Conservation (phyloP, 2,888 invertebrate genomes). For the Cenopis cana region DNA sequence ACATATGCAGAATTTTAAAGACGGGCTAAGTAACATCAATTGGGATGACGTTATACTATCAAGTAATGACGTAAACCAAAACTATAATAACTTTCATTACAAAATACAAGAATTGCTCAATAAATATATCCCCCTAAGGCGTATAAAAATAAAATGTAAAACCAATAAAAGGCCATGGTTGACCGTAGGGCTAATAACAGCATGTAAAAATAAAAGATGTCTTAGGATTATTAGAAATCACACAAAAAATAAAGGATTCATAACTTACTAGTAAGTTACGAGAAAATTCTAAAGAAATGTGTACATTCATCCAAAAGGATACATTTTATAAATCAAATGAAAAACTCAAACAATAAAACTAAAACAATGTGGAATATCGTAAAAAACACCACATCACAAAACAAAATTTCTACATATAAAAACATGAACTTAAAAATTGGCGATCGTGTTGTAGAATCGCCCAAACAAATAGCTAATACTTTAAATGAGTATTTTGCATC, state of each 20-base stretch:
- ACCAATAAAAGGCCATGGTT: constrained; percentile 1
- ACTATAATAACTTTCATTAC: neutral
- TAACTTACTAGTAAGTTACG: neutral
- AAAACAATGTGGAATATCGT: constrained; percentile 12
- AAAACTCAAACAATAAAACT: constrained; percentile 7
- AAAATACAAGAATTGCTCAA: neutral
- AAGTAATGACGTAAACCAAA: neutral
- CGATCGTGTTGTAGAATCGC: too few species aligned
- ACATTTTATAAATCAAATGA: neutral
- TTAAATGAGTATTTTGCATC: neutral
- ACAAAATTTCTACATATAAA: neutral
- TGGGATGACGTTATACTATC: neutral
- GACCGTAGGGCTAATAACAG: neutral
- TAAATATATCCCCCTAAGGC: neutral
- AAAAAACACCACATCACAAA: neutral
- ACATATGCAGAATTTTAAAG: neutral
- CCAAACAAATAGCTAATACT: too few species aligned
- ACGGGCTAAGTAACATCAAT: neutral
- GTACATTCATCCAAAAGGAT: neutral
- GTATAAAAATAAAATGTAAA: neutral
- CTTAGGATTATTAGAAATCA: neutral
- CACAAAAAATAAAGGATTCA: neutral
- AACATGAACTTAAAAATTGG: too few species aligned
- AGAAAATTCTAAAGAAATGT: constrained; percentile 2
- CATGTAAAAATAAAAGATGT: neutral